Evolutionary conservation across 1,140 invertebrate species (phyloP).

Genomic region (Bombus fervidus): DNA sequence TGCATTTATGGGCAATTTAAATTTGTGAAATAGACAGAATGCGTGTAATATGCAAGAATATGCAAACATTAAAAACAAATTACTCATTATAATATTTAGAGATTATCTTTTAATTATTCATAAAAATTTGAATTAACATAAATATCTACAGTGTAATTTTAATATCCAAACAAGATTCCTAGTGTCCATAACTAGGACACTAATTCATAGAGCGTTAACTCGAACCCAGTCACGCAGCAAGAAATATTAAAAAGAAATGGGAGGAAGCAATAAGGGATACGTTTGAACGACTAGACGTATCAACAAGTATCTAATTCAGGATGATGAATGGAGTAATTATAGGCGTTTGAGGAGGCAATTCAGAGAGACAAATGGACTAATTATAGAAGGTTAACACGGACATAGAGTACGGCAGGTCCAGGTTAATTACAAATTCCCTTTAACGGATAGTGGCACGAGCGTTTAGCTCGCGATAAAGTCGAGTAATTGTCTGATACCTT

Average conservation of each 20-base stretch:
- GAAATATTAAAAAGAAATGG: neutral
- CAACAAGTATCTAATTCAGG: conserved; percentile 27
- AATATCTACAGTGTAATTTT: neutral
- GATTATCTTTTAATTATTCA: neutral
- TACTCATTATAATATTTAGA: too few species aligned
- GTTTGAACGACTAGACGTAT: neutral
- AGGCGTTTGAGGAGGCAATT: neutral
- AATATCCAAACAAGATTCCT: neutral
- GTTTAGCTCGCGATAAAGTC: neutral
- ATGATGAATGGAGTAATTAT: conserved; percentile 37
- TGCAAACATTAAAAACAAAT: too few species aligned
- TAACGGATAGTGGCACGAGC: neutral
- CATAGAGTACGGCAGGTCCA: neutral
- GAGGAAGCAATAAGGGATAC: neutral
- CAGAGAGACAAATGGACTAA: conserved; percentile 20
- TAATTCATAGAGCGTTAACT: neutral
- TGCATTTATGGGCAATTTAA: neutral
- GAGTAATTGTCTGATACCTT: conserved; percentile 70
- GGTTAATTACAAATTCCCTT: conserved; percentile 25
- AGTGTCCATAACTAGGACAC: neutral
- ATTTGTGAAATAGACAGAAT: neutral
- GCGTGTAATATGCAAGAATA: too few species aligned
- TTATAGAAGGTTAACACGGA: conserved; percentile 6
- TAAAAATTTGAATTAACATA: neutral
- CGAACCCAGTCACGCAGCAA: neutral